Conservation (phyloP, 2,113 vertebrate genomes). For the Nicator chloris region DNA sequence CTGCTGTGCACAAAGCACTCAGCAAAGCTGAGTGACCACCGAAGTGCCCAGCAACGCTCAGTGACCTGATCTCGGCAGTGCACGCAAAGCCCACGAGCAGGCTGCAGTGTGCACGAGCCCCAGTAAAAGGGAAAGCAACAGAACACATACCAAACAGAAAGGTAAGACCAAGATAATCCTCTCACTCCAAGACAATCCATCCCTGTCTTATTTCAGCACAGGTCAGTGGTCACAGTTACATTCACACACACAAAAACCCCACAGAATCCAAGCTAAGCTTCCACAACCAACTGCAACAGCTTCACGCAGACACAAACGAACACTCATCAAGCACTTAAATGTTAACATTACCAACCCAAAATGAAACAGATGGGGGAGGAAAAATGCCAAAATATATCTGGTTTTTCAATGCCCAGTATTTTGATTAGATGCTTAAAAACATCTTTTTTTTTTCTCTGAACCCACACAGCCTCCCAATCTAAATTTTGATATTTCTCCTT, state of each 20-base stretch:
- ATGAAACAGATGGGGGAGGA: conserved; percentile 1
- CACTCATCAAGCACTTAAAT: background rate
- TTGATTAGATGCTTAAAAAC: conserved; percentile 5
- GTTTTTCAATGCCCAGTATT: conserved; percentile 5
- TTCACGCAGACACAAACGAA: background rate
- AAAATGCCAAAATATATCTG: conserved; percentile 20
- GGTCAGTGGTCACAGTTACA: background rate
- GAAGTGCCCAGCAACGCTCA: background rate
- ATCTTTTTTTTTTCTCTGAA: background rate
- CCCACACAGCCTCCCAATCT: background rate
- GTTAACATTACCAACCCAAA: conserved; percentile 13
- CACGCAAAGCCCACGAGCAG: fast-evolving
- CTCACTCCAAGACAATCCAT: background rate
- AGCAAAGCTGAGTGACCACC: background rate
- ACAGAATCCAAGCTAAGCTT: background rate
- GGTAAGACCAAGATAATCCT: background rate
- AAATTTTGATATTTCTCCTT: background rate
- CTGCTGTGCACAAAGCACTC: background rate
- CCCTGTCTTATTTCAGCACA: background rate
- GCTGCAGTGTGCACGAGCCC: fast-evolving
- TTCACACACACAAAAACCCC: background rate
- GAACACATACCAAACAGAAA: background rate
- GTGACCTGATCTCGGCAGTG: fast-evolving
- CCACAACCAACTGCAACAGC: background rate
- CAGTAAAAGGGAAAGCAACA: background rate